Evolutionary conservation across 1,140 invertebrate species (phyloP), one percentile per base, ranked within the genome.

Genomic region (Littorina saxatilis): DNA sequence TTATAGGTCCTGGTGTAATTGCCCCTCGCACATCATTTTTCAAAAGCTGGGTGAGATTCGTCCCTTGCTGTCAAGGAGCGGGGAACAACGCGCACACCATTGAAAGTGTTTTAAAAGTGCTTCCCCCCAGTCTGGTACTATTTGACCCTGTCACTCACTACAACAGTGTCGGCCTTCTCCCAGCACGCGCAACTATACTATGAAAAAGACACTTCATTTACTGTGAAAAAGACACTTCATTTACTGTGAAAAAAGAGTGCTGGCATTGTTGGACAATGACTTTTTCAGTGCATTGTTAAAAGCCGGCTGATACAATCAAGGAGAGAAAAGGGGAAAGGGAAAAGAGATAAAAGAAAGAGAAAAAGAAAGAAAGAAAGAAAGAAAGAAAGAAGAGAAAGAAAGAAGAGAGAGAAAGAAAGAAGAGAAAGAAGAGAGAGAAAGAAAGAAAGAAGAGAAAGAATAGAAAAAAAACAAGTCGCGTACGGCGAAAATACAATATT

Each of bases 1-100:
- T 68, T 68, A 68, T 68, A 29, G 23, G 66, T 68, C 66, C 39
- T 40, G 11, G 61, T 9, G 39, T 68, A 68, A 68, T 68, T 68
- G 66, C 66, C 23, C 37, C 20, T 5, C 9, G 32, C 32, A 68
- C 32, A 68, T 68, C 66, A 68, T 68, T 68, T 68, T 68, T 68
- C 66, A 68, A 68, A 39, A 23, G 27, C 7, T 27, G 66, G 66
- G 32, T 68, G 9, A 2, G 5, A 3, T 37, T 5, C 5, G 66
- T 47, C 43, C 43, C 17, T 47, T 47, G 43, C 43, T 47, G 43
- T 47, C 43, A 47, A 17, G 17, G 43, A 47, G 43, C 27, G 61
- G 29, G 7, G 61, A 27, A 13, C 20, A 20, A 61, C 23, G 15
- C 61, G 7, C 3, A 35, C 32, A 68, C 32, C 66, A 39, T 68